phyloP scores from a whole-genome alignment of 2,888 invertebrate species.

The Spodoptera littoralis region DNA sequence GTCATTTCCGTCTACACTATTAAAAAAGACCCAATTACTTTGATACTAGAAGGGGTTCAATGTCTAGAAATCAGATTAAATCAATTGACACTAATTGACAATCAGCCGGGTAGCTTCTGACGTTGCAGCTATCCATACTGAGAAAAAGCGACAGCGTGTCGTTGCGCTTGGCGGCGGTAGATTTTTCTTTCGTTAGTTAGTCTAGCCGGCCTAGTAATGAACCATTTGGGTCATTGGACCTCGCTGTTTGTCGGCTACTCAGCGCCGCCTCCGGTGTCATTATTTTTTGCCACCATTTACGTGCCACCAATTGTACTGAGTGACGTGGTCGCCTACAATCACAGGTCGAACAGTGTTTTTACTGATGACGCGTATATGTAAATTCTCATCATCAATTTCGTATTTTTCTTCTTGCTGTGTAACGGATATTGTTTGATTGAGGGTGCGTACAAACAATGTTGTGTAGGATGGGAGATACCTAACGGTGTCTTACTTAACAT shows the following conservation, averaged over 20 bases:
- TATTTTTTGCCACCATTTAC: constrained; percentile 79
- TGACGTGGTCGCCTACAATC: constrained; percentile 73
- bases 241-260: constrained; percentile 81
- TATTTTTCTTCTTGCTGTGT: constrained; percentile 60
- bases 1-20: constrained; percentile 2
- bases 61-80: constrained; percentile 52
- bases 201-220: constrained; percentile 81
- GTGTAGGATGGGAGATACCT: constrained; percentile 64
- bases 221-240: constrained; percentile 88
- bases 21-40: constrained; percentile 9
- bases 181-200: constrained; percentile 84
- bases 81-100: constrained; percentile 62
- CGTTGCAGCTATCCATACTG: constrained; percentile 13
- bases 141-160: constrained; percentile 53
- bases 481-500: constrained; percentile 63
- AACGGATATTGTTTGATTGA: constrained; percentile 63
- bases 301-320: constrained; percentile 75
- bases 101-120: constrained; percentile 44
- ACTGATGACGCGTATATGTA: constrained; percentile 44
- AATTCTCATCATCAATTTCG: constrained; percentile 58
- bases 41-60: constrained; percentile 24
- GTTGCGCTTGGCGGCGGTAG: constrained; percentile 69
- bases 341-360: constrained; percentile 64
- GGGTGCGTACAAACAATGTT: constrained; percentile 60
- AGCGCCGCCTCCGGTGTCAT: constrained; percentile 75